A percentile compares a stretch with the other conserved stretches of the same genome.
These are phyloP conservation scores for Odontocolon sp. DNA, from an alignment of 2,888 invertebrate genomes.

Conservation along the genomic window DNA sequence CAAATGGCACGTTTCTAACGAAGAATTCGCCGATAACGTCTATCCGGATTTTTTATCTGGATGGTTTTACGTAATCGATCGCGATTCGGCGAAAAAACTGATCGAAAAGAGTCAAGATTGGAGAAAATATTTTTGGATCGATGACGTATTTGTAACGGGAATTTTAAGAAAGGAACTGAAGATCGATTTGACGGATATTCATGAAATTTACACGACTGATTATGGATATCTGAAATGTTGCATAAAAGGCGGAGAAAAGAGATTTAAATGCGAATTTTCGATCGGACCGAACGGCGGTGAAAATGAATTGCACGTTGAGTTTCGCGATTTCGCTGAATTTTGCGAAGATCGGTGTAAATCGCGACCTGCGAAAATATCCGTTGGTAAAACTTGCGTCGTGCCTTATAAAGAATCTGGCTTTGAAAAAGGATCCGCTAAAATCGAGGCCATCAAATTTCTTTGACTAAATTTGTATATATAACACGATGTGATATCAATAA, in stretches of 20 bases:
- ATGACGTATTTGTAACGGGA: conserved; percentile 94
- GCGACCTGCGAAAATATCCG: conserved; percentile 56
- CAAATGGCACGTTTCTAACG: conserved; percentile 90
- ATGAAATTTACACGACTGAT: conserved; percentile 86
- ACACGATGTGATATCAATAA: background rate
- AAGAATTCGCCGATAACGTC: conserved; percentile 84
- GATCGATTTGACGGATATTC: conserved; percentile 84
- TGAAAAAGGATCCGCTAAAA: conserved; percentile 62
- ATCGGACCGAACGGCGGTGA: conserved; percentile 91
- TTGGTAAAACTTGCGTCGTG: conserved; percentile 69
- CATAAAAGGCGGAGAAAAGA: conserved; percentile 82
- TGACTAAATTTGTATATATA: background rate
- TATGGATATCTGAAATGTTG: conserved; percentile 89
- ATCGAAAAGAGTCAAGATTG: conserved; percentile 82
- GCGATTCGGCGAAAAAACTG: conserved; percentile 84
- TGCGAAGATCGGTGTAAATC: conserved; percentile 79
- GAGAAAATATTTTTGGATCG: conserved; percentile 93
- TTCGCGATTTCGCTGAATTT: conserved; percentile 84
- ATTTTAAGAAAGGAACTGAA: conserved; percentile 85
- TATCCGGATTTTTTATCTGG: conserved; percentile 92
- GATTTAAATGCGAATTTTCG: conserved; percentile 84
- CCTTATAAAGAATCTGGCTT: conserved; percentile 61
- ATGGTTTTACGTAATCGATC: conserved; percentile 91
- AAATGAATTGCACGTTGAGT: conserved; percentile 85
- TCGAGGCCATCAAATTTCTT: conserved; percentile 57